phyloP scores from a whole-genome alignment of 1,140 invertebrate species.

The Piezodorus guildinii region DNA sequence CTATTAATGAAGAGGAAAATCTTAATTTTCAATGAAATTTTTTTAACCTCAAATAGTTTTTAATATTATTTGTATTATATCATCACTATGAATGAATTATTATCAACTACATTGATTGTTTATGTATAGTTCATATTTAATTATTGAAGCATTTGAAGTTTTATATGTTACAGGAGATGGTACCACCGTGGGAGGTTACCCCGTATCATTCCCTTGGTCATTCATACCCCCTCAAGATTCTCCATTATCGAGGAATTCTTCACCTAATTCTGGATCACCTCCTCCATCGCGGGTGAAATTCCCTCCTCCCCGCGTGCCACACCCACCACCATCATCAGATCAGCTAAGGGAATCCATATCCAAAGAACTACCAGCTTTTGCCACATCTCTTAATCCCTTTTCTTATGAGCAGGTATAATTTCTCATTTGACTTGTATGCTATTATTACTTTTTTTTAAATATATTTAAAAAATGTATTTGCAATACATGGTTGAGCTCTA shows the following conservation, averaged over 20 bases:
- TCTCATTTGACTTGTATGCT: no score
- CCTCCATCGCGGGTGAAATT: constrained; percentile 35
- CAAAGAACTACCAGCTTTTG: constrained; percentile 39
- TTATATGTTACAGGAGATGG: constrained; percentile 1
- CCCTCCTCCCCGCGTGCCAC: constrained; percentile 27
- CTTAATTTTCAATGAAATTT: no score
- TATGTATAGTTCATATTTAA: background rate
- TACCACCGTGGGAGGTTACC: background rate
- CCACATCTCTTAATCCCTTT: constrained; percentile 16
- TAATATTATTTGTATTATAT: no score
- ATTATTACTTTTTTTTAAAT: no score
- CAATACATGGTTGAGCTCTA: no score
- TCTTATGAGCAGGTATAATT: constrained; percentile 17
- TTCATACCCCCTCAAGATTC: background rate
- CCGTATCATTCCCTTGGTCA: background rate
- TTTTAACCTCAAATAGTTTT: no score
- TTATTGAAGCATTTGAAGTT: background rate
- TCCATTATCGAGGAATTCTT: background rate
- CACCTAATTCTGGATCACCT: constrained; percentile 9
- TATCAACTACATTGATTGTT: no score
- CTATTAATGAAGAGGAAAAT: no score
- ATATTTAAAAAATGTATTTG: no score
- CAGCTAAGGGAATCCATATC: constrained; percentile 35
- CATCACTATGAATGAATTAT: no score
- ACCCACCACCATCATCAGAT: constrained; percentile 27